Evolutionary conservation across 2,888 invertebrate genomes (phyloP).

Genomic region (Antheraea yamamai): DNA sequence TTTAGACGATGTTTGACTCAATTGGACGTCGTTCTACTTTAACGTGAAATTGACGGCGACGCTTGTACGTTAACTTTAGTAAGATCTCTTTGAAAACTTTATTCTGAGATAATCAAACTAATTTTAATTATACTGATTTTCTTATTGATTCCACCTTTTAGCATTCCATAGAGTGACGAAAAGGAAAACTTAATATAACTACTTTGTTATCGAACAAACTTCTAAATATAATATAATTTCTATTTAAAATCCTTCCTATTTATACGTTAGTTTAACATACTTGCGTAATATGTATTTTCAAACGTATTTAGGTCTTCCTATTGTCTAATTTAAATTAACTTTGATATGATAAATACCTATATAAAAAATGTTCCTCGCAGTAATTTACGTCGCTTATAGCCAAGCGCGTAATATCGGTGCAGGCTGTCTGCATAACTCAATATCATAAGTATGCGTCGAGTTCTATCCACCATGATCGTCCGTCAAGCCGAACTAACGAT

Average conservation of each 20-base stretch:
- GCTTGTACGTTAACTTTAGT: not conserved
- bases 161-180: too few species aligned
- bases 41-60: not conserved
- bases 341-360: not conserved
- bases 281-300: too few species aligned
- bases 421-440: conserved; percentile 76
- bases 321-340: too few species aligned
- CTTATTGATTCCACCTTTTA: too few species aligned
- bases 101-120: too few species aligned
- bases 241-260: too few species aligned
- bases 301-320: too few species aligned
- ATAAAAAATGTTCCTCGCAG: conserved; percentile 7
- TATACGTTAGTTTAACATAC: too few species aligned
- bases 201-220: too few species aligned
- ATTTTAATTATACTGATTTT: too few species aligned
- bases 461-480: conserved; percentile 42
- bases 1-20: not conserved
- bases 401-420: conserved; percentile 56
- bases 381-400: conserved; percentile 42
- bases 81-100: not conserved
- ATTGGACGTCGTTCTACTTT: not conserved
- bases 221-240: too few species aligned
- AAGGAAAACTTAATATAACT: too few species aligned
- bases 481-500: conserved; percentile 41
- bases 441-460: conserved; percentile 67